Conservation (phyloP, 2,888 invertebrate genomes). For the Meganola albula region DNA sequence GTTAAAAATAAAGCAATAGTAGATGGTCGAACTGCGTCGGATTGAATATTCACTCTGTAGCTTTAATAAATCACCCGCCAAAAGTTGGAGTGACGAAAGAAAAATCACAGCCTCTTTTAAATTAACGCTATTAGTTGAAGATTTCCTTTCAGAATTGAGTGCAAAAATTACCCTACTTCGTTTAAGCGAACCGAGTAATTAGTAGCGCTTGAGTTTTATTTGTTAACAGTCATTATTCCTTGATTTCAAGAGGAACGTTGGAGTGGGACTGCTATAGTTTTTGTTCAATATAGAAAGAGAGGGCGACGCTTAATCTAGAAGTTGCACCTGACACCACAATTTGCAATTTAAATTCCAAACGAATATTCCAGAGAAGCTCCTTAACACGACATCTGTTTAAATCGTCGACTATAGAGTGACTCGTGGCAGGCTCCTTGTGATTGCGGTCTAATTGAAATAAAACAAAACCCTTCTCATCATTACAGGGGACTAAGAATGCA, state of each 20-base stretch:
- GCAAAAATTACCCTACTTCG: constrained; percentile 74
- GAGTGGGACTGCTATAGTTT: constrained; percentile 42
- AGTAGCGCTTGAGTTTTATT: constrained; percentile 78
- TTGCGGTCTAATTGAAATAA: constrained; percentile 73
- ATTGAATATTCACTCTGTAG: constrained; percentile 34
- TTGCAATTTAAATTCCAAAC: constrained; percentile 77
- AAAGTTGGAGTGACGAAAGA: constrained; percentile 55
- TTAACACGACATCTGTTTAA: constrained; percentile 79
- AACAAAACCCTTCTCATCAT: constrained; percentile 62
- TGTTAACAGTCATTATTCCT: constrained; percentile 76
- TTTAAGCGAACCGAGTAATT: constrained; percentile 70
- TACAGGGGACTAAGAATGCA: constrained; percentile 38
- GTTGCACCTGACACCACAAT: constrained; percentile 75
- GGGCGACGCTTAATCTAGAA: constrained; percentile 49
- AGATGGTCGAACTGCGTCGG: constrained; percentile 21
- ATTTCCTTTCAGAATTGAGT: constrained; percentile 72
- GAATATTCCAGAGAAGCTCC: constrained; percentile 75
- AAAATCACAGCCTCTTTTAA: constrained; percentile 74
- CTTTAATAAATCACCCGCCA: constrained; percentile 66
- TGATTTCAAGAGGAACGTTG: constrained; percentile 56
- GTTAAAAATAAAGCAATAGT: too few species aligned
- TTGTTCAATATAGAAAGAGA: constrained; percentile 50
- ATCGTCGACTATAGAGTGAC: constrained; percentile 73
- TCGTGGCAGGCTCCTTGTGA: constrained; percentile 67
- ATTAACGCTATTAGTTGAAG: constrained; percentile 75